phyloP scores from a whole-genome alignment of 1,140 invertebrate genomes.

The Eubasilissa regina region DNA sequence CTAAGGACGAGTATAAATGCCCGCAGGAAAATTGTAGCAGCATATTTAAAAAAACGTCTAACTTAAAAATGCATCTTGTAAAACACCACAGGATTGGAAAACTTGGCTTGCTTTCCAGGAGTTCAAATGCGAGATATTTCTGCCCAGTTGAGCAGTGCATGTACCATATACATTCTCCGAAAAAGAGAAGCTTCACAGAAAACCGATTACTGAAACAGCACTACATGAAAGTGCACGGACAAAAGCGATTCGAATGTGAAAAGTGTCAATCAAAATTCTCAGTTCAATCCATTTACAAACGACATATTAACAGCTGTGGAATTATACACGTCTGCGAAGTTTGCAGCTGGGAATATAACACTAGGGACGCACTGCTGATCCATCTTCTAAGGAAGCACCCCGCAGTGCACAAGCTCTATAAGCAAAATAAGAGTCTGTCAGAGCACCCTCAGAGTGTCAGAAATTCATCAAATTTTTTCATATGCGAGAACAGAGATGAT shows the following conservation, averaged over 20 bases:
- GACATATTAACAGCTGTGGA: conserved; percentile 35
- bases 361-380: conserved; percentile 35
- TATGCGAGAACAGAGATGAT: background rate
- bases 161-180: conserved; percentile 13
- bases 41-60: conserved; percentile 36
- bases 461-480: background rate
- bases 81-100: conserved; percentile 49
- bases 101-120: background rate
- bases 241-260: conserved; percentile 36
- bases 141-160: conserved; percentile 41
- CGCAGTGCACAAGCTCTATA: conserved; percentile 14
- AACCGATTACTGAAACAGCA: conserved; percentile 51
- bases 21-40: conserved; percentile 35
- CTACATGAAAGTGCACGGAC: conserved; percentile 51
- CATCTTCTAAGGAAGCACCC: conserved; percentile 49
- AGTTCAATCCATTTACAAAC: conserved; percentile 8
- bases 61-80: conserved; percentile 50
- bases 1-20: conserved; percentile 26
- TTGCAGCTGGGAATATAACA: conserved; percentile 46
- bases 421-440: background rate
- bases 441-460: background rate
- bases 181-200: conserved; percentile 10
- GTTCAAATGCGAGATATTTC: conserved; percentile 8
- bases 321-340: conserved; percentile 13
- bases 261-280: conserved; percentile 37